These are phyloP conservation scores for Antennarius maculatus DNA, from an alignment of 2,797 vertebrate genomes.

Conservation along the genomic window DNA sequence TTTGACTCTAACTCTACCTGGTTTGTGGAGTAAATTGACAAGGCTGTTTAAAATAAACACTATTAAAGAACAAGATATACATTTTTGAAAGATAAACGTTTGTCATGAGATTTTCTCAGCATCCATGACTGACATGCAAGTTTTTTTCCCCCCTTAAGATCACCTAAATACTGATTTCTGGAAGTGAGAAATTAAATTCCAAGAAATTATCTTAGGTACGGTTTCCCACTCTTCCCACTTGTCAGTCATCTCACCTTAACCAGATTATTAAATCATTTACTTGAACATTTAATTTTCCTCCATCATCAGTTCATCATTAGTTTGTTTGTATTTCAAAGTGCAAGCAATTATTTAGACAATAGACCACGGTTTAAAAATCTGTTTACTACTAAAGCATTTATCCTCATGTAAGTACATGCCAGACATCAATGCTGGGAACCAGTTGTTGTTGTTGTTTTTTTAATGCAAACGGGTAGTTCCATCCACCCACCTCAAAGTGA, in stretches of 20 bases:
- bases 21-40: conserved; percentile 13
- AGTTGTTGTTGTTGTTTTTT: too few relatives aligned
- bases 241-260: background rate
- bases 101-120: conserved; percentile 4
- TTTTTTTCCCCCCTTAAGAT: background rate
- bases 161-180: conserved; percentile 5
- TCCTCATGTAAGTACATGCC: too few relatives aligned
- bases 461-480: too few relatives aligned
- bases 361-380: too few relatives aligned
- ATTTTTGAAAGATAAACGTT: conserved; percentile 13
- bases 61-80: conserved; percentile 12
- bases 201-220: background rate
- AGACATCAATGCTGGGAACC: too few relatives aligned
- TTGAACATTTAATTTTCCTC: too few relatives aligned
- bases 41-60: conserved; percentile 8
- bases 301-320: too few relatives aligned
- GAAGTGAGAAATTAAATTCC: background rate
- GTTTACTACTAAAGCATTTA: too few relatives aligned
- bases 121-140: conserved; percentile 30
- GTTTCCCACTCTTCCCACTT: conserved; percentile 1
- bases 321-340: too few relatives aligned
- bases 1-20: too few relatives aligned
- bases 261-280: background rate
- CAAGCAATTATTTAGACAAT: too few relatives aligned
- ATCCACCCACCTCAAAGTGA: too few relatives aligned